Base-by-base conservation (phyloP, 1,140 invertebrate species). In the Anastatus disparis region DNA sequence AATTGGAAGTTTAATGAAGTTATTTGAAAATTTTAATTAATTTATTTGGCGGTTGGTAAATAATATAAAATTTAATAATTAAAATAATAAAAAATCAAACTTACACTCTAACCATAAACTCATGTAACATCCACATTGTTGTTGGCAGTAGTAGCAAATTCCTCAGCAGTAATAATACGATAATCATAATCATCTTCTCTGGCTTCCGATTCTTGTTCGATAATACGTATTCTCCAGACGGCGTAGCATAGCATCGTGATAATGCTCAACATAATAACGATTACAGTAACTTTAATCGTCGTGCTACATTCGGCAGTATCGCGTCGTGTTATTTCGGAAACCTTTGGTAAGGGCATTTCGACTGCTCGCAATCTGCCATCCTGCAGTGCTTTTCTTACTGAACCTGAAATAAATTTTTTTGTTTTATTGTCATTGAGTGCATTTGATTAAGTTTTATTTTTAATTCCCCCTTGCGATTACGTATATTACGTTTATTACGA, bases 181-280 rank as follows among this genome's bases (percentile, higher is more conserved):
- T 61, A 69, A 7, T 62, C 56, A 58, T 62, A 52, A n/a, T 40
- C 35, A 2, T 8, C n/a, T n/a, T n/a, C n/a, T n/a, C n/a, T 53
- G 29, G 9, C 44, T 42, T 69, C 56, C 0, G 67, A 69, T 0
- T 35, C 35, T n/a, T 62, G 9, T 24, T 69, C 58, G 10, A 69
- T 69, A 6, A n/a, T 26, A 3, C 46, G 56, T 13, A 69, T 62
- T 0, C 58, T 12, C 67, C 67, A 62, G 12, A 62, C 20, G 10
- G 48, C 53, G 17, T 68, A 68, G 27, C 42, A 58, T 1, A 68
- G 40, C 65, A 68, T 68, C 20, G 38, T 20, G 0, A 68, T 38
- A 1, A 69, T n/a, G 12, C 46, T 61, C 3, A 42, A 7, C 2
- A 69, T 2, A 9, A 68, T 3, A 3, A 59, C 1, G n/a, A 2